A percentile compares a stretch with the other conserved stretches of the same genome.
Conservation (phyloP, 2,888 invertebrate genomes). For the Calliscelio sp. region DNA sequence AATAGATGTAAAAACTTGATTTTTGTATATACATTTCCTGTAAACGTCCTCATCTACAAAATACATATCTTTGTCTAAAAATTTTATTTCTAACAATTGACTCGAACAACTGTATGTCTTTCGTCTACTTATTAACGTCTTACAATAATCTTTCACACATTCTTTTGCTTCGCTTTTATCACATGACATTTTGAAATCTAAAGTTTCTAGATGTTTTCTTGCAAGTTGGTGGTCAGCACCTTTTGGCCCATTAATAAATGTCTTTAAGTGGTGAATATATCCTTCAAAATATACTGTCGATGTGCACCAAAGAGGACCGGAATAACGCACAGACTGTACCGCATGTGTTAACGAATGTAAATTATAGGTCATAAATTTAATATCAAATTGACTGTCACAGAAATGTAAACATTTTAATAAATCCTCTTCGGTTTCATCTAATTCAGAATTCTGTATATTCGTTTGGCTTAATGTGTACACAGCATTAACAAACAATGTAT, state of each 20-base stretch:
- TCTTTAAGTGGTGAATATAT: conserved; percentile 34
- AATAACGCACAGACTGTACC: too few relatives aligned
- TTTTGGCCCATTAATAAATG: conserved; percentile 52
- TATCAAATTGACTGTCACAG: too few relatives aligned
- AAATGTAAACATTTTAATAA: not conserved
- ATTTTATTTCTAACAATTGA: too few relatives aligned
- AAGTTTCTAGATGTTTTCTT: conserved; percentile 41
- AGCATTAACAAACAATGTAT: conserved; percentile 47
- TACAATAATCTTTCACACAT: not conserved
- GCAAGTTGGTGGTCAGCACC: conserved; percentile 45
- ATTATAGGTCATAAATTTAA: not conserved
- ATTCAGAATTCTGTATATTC: conserved; percentile 1
- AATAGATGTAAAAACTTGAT: not conserved
- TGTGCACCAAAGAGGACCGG: conserved; percentile 35
- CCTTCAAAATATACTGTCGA: conserved; percentile 44
- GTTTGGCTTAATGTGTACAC: conserved; percentile 28
- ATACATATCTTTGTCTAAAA: too few relatives aligned
- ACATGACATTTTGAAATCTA: too few relatives aligned
- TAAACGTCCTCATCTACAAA: not conserved
- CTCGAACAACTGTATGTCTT: too few relatives aligned
- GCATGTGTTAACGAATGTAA: not conserved
- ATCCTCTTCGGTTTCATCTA: conserved; percentile 32
- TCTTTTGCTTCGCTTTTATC: too few relatives aligned
- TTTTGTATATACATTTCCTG: conserved; percentile 3
- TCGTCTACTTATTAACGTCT: not conserved